These are phyloP conservation scores for Calameuta filiformis DNA, from an alignment of 2,888 invertebrate species.

Conservation along the genomic window DNA sequence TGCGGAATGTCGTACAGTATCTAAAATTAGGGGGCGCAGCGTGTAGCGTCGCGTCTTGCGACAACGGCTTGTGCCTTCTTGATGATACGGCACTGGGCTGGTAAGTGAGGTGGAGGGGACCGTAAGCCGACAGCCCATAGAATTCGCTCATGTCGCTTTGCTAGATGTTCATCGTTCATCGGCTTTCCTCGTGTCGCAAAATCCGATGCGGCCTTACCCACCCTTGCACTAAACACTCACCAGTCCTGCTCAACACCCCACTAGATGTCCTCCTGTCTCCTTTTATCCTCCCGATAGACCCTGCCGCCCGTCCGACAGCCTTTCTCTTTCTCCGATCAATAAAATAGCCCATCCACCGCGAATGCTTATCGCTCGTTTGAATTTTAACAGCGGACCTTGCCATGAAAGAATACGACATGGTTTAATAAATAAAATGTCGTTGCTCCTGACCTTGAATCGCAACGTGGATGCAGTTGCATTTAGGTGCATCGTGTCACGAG, in stretches of 20 bases:
- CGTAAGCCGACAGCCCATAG: neutral
- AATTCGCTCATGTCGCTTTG: neutral
- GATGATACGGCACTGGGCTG: neutral
- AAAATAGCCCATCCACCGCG: constrained; percentile 59
- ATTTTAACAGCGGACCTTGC: constrained; percentile 36
- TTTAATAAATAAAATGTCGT: neutral
- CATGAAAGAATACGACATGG: neutral
- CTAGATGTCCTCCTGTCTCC: constrained; percentile 14
- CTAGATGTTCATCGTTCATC: constrained; percentile 32
- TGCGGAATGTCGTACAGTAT: constrained; percentile 42
- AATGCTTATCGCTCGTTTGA: constrained; percentile 52
- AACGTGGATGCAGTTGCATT: neutral
- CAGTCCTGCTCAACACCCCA: constrained; percentile 10
- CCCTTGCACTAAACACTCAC: constrained; percentile 14
- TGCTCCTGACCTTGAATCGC: neutral
- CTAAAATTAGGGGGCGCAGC: constrained; percentile 44
- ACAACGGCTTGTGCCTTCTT: constrained; percentile 26
- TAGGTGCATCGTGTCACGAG: neutral
- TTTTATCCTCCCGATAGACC: constrained; percentile 31
- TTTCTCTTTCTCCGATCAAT: constrained; percentile 62
- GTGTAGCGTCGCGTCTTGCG: constrained; percentile 27
- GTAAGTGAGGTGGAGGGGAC: neutral
- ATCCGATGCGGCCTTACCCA: constrained; percentile 39
- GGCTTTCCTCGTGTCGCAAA: constrained; percentile 40
- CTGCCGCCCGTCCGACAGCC: constrained; percentile 33